A percentile compares a stretch with the other conserved stretches of the same genome.
phyloP scores from a whole-genome alignment of 2,888 invertebrate species.

The Ochropleura plecta region DNA sequence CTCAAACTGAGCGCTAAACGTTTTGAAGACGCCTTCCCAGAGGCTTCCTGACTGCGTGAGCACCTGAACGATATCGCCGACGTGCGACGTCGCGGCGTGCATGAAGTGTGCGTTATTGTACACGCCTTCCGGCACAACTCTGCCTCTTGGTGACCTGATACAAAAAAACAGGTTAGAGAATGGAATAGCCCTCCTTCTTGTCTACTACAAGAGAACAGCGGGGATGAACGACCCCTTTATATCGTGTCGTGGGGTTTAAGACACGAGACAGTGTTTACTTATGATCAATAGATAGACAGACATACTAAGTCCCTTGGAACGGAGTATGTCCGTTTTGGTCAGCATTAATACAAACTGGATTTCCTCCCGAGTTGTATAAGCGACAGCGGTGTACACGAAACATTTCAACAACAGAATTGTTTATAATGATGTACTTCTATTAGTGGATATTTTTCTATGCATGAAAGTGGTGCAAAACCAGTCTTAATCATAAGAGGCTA shows the following conservation, averaged over 20 bases:
- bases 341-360: not conserved
- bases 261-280: not conserved
- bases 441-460: not conserved
- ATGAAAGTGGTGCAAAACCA: not conserved
- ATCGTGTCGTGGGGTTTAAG: not conserved
- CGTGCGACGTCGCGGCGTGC: constrained; percentile 96
- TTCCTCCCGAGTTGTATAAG: not conserved
- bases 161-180: not conserved
- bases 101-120: constrained; percentile 97
- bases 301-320: too few species aligned
- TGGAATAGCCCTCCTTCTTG: too few species aligned
- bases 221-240: not conserved
- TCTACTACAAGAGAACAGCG: not conserved
- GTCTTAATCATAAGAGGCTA: not conserved
- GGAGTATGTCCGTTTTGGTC: not conserved
- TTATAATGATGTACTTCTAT: not conserved
- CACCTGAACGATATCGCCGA: constrained; percentile 95
- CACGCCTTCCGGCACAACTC: constrained; percentile 95
- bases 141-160: constrained; percentile 92
- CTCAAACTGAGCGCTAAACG: constrained; percentile 97
- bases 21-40: constrained; percentile 97
- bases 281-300: not conserved
- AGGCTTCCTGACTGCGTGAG: constrained; percentile 95
- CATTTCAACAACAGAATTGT: not conserved
- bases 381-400: too few species aligned